Conservation (phyloP, 2,113 vertebrate species). For the Cichladusa arquata region DNA sequence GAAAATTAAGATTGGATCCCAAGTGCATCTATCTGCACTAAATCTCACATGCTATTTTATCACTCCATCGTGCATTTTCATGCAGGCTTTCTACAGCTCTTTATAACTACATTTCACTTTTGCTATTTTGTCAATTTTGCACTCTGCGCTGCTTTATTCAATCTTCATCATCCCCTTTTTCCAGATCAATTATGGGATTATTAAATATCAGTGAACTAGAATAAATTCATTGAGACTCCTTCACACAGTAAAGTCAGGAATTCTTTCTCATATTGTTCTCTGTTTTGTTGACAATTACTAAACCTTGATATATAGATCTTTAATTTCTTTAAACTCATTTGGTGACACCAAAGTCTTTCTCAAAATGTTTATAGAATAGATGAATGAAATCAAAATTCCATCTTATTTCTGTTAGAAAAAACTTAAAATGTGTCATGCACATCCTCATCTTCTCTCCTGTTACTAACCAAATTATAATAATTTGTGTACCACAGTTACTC, state of each 20-base stretch:
- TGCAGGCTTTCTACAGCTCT: background rate
- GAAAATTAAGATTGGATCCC: background rate
- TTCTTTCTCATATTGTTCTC: background rate
- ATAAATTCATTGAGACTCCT: background rate
- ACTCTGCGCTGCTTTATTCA: too few relatives aligned
- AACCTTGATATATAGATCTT: background rate
- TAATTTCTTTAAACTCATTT: background rate
- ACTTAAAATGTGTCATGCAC: background rate
- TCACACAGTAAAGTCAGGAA: background rate
- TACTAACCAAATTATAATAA: background rate
- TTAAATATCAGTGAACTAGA: background rate
- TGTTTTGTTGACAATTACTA: background rate
- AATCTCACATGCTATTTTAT: background rate
- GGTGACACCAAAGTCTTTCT: background rate
- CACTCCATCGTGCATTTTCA: background rate
- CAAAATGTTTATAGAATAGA: background rate
- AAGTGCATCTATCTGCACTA: background rate
- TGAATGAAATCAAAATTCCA: background rate
- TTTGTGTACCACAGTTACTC: background rate
- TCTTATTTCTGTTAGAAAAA: background rate
- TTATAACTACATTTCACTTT: background rate
- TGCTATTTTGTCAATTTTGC: background rate
- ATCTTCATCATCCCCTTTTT: background rate
- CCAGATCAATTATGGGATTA: background rate
- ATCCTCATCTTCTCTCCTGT: background rate